These are phyloP conservation scores for Caenorhabditis japonica DNA, from an alignment of 2,888 invertebrate species.

Conservation along the genomic window DNA sequence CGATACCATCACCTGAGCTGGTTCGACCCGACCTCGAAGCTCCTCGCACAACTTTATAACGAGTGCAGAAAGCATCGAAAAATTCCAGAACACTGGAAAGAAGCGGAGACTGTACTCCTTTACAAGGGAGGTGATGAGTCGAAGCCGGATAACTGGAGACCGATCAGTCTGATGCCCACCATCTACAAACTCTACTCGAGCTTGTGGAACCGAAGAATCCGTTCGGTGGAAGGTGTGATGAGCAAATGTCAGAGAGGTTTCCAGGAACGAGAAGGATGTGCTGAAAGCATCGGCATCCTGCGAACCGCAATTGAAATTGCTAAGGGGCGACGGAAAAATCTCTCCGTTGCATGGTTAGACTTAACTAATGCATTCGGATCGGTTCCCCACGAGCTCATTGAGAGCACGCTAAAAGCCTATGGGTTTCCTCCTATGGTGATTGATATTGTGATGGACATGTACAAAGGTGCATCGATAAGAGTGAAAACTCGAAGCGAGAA, in stretches of 20 bases:
- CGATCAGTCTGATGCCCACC: constrained; percentile 7
- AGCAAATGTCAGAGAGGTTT: constrained; percentile 30
- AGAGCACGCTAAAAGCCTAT: background rate
- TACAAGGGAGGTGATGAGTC: constrained; percentile 17
- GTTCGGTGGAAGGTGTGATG: constrained; percentile 1
- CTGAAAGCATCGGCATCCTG: constrained; percentile 28
- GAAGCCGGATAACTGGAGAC: constrained; percentile 13
- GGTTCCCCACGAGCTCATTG: constrained; percentile 17
- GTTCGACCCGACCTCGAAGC: background rate
- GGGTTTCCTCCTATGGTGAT: constrained; percentile 13
- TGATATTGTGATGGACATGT: constrained; percentile 16
- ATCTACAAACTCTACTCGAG: constrained; percentile 10
- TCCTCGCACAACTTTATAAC: background rate
- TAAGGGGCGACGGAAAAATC: background rate
- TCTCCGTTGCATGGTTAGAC: constrained; percentile 33
- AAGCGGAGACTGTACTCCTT: constrained; percentile 18
- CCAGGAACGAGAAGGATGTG: constrained; percentile 17
- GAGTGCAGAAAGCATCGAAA: background rate
- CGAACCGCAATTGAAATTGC: constrained; percentile 28
- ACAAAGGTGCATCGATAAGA: constrained; percentile 16
- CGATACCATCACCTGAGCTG: constrained; percentile 1
- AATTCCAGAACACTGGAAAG: constrained; percentile 23
- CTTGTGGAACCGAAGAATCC: constrained; percentile 10
- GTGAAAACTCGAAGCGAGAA: constrained; percentile 15
- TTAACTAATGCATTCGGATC: constrained; percentile 41